Percentiles rank a stretch among this genome's conserved stretches.
phyloP scores from a whole-genome alignment of 2,888 invertebrate genomes.

The Pelosia muscerda region DNA sequence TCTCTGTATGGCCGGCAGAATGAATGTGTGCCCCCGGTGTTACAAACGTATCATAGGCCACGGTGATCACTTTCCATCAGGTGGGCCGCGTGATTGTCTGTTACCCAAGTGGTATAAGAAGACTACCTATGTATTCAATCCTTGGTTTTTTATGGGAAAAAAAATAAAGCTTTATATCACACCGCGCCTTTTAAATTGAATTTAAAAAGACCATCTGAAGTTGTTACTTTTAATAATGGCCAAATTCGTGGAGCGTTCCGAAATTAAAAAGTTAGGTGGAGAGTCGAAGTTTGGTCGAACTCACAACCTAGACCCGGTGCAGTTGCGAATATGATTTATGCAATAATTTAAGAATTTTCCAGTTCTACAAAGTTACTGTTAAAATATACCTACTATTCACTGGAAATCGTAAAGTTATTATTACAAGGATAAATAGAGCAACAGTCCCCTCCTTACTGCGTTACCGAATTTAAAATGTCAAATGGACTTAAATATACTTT shows the following conservation, averaged over 20 bases:
- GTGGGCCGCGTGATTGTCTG: too few relatives aligned
- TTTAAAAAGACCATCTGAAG: not conserved
- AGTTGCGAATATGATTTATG: not conserved
- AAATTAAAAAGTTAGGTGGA: not conserved
- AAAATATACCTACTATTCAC: too few relatives aligned
- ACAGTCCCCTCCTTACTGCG: too few relatives aligned
- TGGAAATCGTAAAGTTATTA: too few relatives aligned
- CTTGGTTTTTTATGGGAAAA: not conserved
- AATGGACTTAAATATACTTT: too few relatives aligned
- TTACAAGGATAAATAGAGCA: too few relatives aligned
- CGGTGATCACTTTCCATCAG: too few relatives aligned
- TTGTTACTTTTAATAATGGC: constrained; percentile 1
- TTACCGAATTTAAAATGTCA: too few relatives aligned
- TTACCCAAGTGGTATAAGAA: too few relatives aligned
- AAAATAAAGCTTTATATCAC: not conserved
- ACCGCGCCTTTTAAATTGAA: not conserved
- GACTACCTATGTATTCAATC: not conserved
- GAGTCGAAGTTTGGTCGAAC: not conserved
- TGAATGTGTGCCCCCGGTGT: too few relatives aligned
- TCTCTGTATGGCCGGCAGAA: too few relatives aligned
- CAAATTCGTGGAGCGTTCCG: not conserved
- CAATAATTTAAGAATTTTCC: not conserved
- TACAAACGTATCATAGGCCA: too few relatives aligned
- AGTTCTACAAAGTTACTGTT: not conserved
- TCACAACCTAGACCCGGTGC: not conserved